Percentiles rank a stretch among this genome's conserved stretches.
Evolutionary conservation across 2,888 invertebrate genomes (phyloP).

Genomic region (Byasa hedistus): DNA sequence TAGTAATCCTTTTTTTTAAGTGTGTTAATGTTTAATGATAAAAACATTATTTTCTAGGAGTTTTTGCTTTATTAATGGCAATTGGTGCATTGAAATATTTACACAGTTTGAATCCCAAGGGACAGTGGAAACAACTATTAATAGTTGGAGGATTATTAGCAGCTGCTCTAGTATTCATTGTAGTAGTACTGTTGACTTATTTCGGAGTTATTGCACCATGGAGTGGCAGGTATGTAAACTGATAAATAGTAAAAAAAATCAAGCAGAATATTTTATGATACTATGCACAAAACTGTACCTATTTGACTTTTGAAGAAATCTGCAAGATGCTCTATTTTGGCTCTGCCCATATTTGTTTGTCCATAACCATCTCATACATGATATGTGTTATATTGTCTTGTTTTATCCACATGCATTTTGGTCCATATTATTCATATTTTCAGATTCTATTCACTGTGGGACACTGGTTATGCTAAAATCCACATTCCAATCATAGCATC

Average conservation of each 20-base stretch:
- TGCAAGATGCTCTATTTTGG: not conserved
- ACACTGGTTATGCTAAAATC: slow-evolving; percentile 99
- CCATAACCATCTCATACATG: not conserved
- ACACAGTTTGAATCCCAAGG: slow-evolving; percentile 91
- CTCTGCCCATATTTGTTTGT: not conserved
- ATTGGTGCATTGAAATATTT: slow-evolving; percentile 92
- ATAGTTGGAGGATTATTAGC: slow-evolving; percentile 87
- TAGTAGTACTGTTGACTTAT: slow-evolving; percentile 94
- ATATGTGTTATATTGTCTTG: not conserved
- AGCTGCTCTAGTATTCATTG: slow-evolving; percentile 89
- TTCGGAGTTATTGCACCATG: slow-evolving; percentile 97
- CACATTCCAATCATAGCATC: slow-evolving; percentile 99
- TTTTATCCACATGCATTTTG: slow-evolving; percentile 2
- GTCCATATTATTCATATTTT: slow-evolving; percentile 38
- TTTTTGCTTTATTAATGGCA: slow-evolving; percentile 95
- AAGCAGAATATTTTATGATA: too few species aligned
- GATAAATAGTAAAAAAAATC: not conserved
- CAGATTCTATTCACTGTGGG: slow-evolving; percentile 99
- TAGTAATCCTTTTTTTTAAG: too few species aligned
- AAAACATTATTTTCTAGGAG: slow-evolving; percentile 80
- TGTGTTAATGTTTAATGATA: too few species aligned
- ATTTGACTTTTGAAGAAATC: too few species aligned
- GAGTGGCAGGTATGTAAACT: slow-evolving; percentile 85
- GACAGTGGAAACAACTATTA: slow-evolving; percentile 94
- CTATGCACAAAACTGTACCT: too few species aligned